Percentiles rank a stretch among this genome's conserved stretches.
These are phyloP conservation scores for Ptiloglossa arizonensis DNA, from an alignment of 1,140 invertebrate species.

Conservation along the genomic window DNA sequence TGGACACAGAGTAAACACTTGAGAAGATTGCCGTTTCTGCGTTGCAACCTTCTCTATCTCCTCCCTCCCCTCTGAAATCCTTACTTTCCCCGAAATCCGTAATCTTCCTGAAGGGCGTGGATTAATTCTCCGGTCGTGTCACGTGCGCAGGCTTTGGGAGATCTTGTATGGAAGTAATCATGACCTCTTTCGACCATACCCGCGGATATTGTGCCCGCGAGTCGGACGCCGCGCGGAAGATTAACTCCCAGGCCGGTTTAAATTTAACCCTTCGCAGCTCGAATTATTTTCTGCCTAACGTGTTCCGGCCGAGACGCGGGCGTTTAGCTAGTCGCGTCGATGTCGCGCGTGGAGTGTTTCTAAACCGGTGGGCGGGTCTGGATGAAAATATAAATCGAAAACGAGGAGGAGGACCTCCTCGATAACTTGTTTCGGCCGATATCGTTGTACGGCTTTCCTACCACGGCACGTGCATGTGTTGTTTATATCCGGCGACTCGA, in stretches of 20 bases:
- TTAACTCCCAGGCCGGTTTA: neutral
- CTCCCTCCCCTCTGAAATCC: constrained; percentile 61
- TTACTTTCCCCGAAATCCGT: constrained; percentile 67
- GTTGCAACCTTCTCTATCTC: constrained; percentile 53
- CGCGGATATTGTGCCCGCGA: neutral
- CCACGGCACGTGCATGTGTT: too few relatives aligned
- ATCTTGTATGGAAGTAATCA: constrained; percentile 20
- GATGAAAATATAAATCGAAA: too few relatives aligned
- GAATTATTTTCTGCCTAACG: too few relatives aligned
- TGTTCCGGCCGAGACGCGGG: too few relatives aligned
- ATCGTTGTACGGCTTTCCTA: too few relatives aligned
- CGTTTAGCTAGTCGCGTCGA: too few relatives aligned
- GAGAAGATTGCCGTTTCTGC: constrained; percentile 71
- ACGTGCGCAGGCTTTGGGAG: constrained; percentile 41
- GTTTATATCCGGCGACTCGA: too few relatives aligned
- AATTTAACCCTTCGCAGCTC: too few relatives aligned
- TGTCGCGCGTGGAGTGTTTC: too few relatives aligned
- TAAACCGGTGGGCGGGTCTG: too few relatives aligned
- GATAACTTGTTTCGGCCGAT: too few relatives aligned
- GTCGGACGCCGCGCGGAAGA: neutral
- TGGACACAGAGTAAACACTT: constrained; percentile 76
- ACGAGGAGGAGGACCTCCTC: too few relatives aligned
- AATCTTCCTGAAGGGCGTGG: constrained; percentile 66
- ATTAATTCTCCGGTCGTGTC: constrained; percentile 67
- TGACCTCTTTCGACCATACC: neutral